These are phyloP conservation scores for Drosophila tani DNA, from an alignment of 1,140 invertebrate species.

Conservation along the genomic window DNA sequence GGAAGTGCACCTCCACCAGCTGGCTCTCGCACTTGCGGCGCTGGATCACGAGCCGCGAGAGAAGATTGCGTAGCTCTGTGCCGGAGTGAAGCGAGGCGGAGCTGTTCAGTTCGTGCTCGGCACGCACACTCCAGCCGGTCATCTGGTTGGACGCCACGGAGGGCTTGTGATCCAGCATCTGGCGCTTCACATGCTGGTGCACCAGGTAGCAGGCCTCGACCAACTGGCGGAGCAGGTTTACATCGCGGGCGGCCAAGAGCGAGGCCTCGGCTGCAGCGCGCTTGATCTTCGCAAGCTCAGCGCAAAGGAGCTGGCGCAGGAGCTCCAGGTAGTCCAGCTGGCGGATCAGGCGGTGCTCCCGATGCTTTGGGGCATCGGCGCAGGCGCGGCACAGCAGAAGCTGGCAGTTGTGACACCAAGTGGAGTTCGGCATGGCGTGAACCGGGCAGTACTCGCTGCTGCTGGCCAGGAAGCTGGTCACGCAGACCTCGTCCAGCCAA, in stretches of 20 bases:
- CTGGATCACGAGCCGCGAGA: slow-evolving; percentile 87
- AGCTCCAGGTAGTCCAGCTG: slow-evolving; percentile 89
- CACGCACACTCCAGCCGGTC: slow-evolving; percentile 85
- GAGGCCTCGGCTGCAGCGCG: slow-evolving; percentile 88
- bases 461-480: slow-evolving; percentile 25
- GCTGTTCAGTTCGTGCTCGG: slow-evolving; percentile 88
- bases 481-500: slow-evolving; percentile 33
- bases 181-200: slow-evolving; percentile 77
- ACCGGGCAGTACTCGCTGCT: slow-evolving; percentile 88
- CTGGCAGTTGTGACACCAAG: slow-evolving; percentile 91
- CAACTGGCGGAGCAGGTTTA: slow-evolving; percentile 88
- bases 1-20: slow-evolving; percentile 11
- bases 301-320: slow-evolving; percentile 87
- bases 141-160: slow-evolving; percentile 87
- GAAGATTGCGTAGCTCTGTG: slow-evolving; percentile 88
- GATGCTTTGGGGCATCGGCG: slow-evolving; percentile 88
- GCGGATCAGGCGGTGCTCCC: slow-evolving; percentile 89
- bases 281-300: slow-evolving; percentile 85
- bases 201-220: slow-evolving; percentile 86
- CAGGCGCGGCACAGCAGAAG: slow-evolving; percentile 89
- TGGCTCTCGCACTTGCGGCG: slow-evolving; percentile 3
- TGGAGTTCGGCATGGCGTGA: slow-evolving; percentile 89
- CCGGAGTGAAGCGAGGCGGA: slow-evolving; percentile 87
- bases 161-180: slow-evolving; percentile 86
- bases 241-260: slow-evolving; percentile 88